Evolutionary conservation across 2,113 vertebrate genomes (phyloP).

Genomic region (Ivindomyrus marchei): DNA sequence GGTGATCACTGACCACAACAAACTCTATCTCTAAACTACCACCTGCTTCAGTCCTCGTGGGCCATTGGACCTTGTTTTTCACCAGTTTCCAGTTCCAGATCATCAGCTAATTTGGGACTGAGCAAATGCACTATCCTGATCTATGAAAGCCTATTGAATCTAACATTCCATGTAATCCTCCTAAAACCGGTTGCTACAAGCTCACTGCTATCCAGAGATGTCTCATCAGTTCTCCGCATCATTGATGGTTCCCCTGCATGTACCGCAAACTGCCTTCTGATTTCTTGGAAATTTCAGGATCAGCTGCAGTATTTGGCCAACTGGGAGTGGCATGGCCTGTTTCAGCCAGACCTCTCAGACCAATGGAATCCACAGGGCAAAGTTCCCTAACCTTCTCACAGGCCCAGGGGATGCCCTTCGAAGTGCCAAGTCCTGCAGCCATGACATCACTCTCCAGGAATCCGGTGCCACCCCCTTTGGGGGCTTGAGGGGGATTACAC

Average conservation of each 20-base stretch:
- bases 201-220: not conserved
- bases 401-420: not conserved
- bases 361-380: not conserved
- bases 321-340: not conserved
- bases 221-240: not conserved
- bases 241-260: not conserved
- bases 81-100: too few relatives aligned
- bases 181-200: not conserved
- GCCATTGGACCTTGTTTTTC: too few relatives aligned
- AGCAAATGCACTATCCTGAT: too few relatives aligned
- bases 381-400: not conserved
- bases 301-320: not conserved
- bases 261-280: not conserved
- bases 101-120: too few relatives aligned
- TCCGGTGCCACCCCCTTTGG: not conserved
- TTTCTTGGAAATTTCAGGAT: not conserved
- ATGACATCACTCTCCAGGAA: not conserved
- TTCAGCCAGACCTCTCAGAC: not conserved
- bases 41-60: too few relatives aligned
- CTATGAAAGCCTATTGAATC: not conserved
- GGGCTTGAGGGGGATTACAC: not conserved
- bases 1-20: too few relatives aligned
- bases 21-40: too few relatives aligned
- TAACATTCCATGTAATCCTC: not conserved
- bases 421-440: not conserved